Base-by-base conservation (phyloP, 2,113 vertebrate genomes). In the Aleadryas rufinucha region DNA sequence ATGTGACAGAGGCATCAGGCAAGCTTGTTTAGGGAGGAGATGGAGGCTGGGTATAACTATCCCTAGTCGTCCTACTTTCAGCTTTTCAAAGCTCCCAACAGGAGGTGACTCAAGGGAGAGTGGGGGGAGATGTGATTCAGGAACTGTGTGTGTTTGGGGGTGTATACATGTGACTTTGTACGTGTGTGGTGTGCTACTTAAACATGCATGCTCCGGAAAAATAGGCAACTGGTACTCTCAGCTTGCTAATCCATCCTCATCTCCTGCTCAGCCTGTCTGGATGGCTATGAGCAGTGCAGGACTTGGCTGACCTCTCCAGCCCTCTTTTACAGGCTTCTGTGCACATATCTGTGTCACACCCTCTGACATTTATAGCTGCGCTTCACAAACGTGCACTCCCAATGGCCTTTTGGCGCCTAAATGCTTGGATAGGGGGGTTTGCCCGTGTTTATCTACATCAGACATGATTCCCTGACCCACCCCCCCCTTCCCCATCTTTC, bases 81-180 rank as follows among this genome's bases (percentile, higher is more conserved):
- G 68, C 52, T 89, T 96, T 89, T 87, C 91, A 74, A 87, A 92
- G 80, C 79, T 92, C 76, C 42, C 64, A 80, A 28, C 71, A 92
- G 79, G 76, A 95, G 72, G 72, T 97, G 95, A 95, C 76, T 96
- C 96, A 97, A 49, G 89, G 72, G 75, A 89, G 89, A 68, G 92
- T 92, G 35, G 91, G 91, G 94, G 64, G 23, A 93, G 31, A 92
- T 74, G 37, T 92, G 91, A 93, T 86, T 96, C 93, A 93, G 80
- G 31, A 69, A 44, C 71, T 75, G 37, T 65, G 19, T 82, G 42
- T 80, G 9, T 74, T 95, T 59, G 56, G 47, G 61, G 80, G 80
- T 63, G 56, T 68, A 60, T 60, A 49, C 57, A 68, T 89, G 61
- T 82, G 84, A 57, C 63, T 84, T 86, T 89, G 31, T 39, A 13